Conservation (phyloP, 2,113 vertebrate genomes). For the Rhabdornis inornatus region DNA sequence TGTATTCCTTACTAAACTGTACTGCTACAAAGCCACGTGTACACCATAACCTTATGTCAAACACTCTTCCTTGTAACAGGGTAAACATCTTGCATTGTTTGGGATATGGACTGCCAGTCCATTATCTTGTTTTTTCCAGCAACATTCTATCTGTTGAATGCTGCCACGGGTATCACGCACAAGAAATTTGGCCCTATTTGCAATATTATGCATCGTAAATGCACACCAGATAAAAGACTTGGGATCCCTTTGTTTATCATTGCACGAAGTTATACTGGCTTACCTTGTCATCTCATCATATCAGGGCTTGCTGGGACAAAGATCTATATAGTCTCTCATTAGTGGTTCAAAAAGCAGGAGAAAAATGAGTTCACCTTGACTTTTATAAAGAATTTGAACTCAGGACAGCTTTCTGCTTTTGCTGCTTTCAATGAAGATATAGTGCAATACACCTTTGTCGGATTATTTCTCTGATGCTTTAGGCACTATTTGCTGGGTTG, state of each 20-base stretch:
- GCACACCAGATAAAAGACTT: neutral
- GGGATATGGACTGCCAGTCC: neutral
- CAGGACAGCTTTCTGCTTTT: neutral
- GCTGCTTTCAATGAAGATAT: neutral
- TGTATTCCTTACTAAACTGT: neutral
- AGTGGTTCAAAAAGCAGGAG: neutral
- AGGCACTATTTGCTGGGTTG: too few relatives aligned
- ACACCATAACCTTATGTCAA: neutral
- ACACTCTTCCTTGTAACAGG: neutral
- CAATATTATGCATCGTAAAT: neutral
- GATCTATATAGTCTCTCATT: neutral
- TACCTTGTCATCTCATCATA: neutral
- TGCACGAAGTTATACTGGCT: rapidly evolving
- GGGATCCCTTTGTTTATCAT: neutral
- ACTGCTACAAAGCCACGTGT: neutral
- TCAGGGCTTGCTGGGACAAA: neutral
- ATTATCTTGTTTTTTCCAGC: neutral
- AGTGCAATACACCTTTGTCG: neutral
- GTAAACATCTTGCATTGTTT: neutral
- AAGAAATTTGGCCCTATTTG: neutral
- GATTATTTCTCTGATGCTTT: too few relatives aligned
- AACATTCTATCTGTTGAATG: neutral
- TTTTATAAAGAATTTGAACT: neutral
- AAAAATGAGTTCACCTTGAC: neutral
- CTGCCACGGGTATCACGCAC: neutral